Evolutionary conservation across 2,113 vertebrate genomes (phyloP).

Genomic region (Oncorhynchus masou): DNA sequence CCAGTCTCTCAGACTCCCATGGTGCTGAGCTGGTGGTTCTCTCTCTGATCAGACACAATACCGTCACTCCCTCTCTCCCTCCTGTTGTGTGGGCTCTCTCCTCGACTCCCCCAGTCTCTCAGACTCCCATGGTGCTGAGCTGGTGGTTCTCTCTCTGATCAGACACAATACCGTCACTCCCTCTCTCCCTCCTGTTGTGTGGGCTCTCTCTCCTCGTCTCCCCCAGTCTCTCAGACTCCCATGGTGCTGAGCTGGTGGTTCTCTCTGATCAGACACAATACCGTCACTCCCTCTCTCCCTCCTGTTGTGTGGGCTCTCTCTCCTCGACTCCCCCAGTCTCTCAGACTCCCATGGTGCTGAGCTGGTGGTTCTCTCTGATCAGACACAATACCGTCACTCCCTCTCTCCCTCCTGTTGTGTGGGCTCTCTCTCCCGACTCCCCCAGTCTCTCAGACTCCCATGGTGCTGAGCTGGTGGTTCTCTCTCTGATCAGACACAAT

Average conservation of each 20-base stretch:
- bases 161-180: no score
- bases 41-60: not conserved
- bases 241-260: no score
- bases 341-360: no score
- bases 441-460: no score
- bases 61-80: no score
- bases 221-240: no score
- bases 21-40: no score
- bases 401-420: conserved; percentile 6
- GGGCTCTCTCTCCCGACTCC: conserved; percentile 52
- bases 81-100: conserved; percentile 37
- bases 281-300: no score
- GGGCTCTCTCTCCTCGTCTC: conserved; percentile 54
- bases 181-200: conserved; percentile 6
- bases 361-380: not conserved
- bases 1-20: no score
- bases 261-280: not conserved
- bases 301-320: conserved; percentile 32
- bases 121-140: no score
- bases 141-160: not conserved
- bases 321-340: conserved; percentile 45
- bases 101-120: conserved; percentile 41
- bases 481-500: not conserved
- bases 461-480: no score
- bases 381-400: no score